Percentiles rank a stretch among this genome's conserved stretches.
Evolutionary conservation across 2,888 invertebrate species (phyloP).

Genomic region (Phortica magna): DNA sequence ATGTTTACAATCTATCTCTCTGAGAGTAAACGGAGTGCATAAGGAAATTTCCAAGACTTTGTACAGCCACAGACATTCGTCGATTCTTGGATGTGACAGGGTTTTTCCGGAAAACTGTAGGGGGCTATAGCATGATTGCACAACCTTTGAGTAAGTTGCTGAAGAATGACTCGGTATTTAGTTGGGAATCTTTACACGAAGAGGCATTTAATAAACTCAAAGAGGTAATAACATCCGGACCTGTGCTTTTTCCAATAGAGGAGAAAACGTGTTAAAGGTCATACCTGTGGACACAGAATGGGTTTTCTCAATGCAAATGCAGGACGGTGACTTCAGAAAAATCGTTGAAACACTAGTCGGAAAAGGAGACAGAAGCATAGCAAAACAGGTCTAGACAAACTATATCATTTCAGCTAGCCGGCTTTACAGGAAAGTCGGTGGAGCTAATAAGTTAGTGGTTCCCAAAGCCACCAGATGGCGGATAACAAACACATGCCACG

Average conservation of each 20-base stretch:
- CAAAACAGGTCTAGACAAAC: conserved; percentile 15
- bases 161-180: conserved; percentile 36
- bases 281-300: conserved; percentile 23
- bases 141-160: conserved; percentile 55
- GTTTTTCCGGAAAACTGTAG: conserved; percentile 64
- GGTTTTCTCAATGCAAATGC: conserved; percentile 38
- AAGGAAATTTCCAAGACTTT: conserved; percentile 51
- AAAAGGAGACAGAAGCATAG: neutral
- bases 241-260: no score
- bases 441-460: conserved; percentile 22
- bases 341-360: no score
- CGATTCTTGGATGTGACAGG: conserved; percentile 65
- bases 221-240: no score
- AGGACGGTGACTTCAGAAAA: conserved; percentile 17
- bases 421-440: conserved; percentile 21
- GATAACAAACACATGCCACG: conserved; percentile 48
- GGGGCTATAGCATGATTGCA: conserved; percentile 51
- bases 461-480: conserved; percentile 40
- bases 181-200: no score
- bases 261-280: conserved; percentile 36
- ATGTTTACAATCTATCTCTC: no score
- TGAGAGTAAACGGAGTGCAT: conserved; percentile 58
- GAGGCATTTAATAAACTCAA: no score
- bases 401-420: conserved; percentile 26
- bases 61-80: conserved; percentile 55